These are phyloP conservation scores for Nasua narica DNA, from an alignment of 2,797 vertebrate genomes.

Conservation along the genomic window DNA sequence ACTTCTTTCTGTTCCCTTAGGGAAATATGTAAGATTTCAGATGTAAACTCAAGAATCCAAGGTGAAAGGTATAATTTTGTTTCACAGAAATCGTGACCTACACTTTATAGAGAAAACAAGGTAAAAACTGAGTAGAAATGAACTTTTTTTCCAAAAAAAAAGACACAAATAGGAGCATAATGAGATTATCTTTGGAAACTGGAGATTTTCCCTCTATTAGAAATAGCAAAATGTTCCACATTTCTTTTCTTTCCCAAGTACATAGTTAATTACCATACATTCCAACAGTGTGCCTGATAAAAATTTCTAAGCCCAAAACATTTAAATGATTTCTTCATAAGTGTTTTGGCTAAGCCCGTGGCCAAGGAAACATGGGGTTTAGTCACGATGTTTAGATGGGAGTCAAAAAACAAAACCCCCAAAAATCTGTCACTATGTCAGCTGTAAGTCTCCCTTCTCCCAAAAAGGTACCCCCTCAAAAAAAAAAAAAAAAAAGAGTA, in stretches of 20 bases:
- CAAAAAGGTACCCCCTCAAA: neutral
- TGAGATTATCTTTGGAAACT: slow-evolving; percentile 51
- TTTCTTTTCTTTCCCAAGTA: slow-evolving; percentile 25
- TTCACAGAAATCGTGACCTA: slow-evolving; percentile 24
- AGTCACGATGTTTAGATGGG: neutral
- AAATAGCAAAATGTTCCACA: slow-evolving; percentile 22
- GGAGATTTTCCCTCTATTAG: neutral
- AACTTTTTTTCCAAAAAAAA: neutral
- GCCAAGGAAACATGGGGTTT: slow-evolving; percentile 52
- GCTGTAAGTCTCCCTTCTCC: slow-evolving; percentile 20
- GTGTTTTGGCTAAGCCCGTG: slow-evolving; percentile 69
- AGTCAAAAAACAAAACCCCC: slow-evolving; percentile 57
- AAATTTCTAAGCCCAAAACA: neutral
- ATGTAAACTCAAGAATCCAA: slow-evolving; percentile 33
- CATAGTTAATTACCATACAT: slow-evolving; percentile 43
- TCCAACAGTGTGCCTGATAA: neutral
- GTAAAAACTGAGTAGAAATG: neutral
- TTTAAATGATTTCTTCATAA: slow-evolving; percentile 48
- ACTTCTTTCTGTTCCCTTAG: neutral
- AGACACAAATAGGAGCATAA: neutral
- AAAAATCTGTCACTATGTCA: slow-evolving; percentile 14
- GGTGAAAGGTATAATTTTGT: slow-evolving; percentile 1
- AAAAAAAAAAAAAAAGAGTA: neutral
- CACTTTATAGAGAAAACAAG: neutral
- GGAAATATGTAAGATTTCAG: neutral